Conservation (phyloP, 2,113 vertebrate genomes). For the Planiliza haematocheilus region DNA sequence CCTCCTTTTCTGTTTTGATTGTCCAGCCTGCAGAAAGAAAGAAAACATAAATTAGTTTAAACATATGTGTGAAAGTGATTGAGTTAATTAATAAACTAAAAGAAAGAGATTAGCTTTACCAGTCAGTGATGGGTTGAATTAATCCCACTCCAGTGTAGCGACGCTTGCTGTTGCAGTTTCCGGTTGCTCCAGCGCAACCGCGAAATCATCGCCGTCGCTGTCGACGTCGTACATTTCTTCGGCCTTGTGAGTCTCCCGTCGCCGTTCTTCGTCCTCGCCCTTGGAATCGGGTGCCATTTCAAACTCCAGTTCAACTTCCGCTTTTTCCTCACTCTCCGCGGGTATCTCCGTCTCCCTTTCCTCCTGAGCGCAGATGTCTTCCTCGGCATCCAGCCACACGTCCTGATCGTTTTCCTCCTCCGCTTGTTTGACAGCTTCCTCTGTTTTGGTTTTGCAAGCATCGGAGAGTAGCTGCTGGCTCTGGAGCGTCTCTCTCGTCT, state of each 20-base stretch:
- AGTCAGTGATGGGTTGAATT: not conserved
- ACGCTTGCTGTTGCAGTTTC: not conserved
- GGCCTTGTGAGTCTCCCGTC: not conserved
- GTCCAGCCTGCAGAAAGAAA: conserved; percentile 31
- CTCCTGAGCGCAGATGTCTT: conserved; percentile 47
- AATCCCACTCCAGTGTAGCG: conserved; percentile 32
- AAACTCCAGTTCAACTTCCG: not conserved
- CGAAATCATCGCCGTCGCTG: conserved; percentile 67
- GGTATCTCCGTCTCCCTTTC: not conserved
- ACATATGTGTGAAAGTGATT: not conserved
- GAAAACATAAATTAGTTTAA: not conserved
- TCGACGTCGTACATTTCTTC: conserved; percentile 26
- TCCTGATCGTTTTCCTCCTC: conserved; percentile 74
- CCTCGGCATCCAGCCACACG: conserved; percentile 79
- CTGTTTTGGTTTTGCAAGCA: conserved; percentile 10
- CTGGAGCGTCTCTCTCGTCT: conserved; percentile 9
- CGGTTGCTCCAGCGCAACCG: conserved; percentile 57
- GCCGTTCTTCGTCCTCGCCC: conserved; percentile 4
- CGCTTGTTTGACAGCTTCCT: conserved; percentile 5
- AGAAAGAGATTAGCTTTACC: conserved; percentile 27
- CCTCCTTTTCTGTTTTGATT: conserved; percentile 38
- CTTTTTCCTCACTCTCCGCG: not conserved
- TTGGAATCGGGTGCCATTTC: not conserved
- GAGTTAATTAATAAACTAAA: not conserved
- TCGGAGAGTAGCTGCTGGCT: conserved; percentile 16